phyloP scores from a whole-genome alignment of 2,113 vertebrate species.

The Neomonachus schauinslandi region DNA sequence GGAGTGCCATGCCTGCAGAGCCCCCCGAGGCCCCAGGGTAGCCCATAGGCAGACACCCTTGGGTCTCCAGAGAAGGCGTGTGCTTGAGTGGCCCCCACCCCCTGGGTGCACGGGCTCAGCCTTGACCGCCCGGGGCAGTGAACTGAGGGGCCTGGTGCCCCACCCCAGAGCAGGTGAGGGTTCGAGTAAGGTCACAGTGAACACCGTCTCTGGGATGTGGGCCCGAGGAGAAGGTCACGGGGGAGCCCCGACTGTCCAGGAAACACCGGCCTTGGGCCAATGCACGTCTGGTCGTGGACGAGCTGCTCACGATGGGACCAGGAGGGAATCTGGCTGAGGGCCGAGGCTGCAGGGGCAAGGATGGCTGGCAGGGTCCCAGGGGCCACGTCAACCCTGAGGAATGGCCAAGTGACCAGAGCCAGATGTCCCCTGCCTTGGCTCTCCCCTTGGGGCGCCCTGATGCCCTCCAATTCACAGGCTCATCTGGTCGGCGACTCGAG shows the following conservation, averaged over 20 bases:
- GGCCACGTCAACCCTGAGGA: background rate
- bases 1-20: background rate
- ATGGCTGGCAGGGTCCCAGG: accelerated
- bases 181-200: accelerated
- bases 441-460: accelerated
- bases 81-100: background rate
- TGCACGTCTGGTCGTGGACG: accelerated
- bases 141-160: background rate
- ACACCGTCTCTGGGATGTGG: accelerated
- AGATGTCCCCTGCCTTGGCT: too few relatives aligned
- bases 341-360: background rate
- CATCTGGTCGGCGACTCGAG: accelerated
- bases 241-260: accelerated
- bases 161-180: accelerated
- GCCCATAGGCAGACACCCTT: background rate
- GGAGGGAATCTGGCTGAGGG: background rate
- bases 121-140: background rate
- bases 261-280: accelerated
- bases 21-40: accelerated
- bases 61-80: background rate
- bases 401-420: background rate
- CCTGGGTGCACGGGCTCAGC: background rate
- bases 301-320: background rate
- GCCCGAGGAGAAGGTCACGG: background rate
- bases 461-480: accelerated